phyloP scores from a whole-genome alignment of 2,888 invertebrate genomes.

The Pemphredon lugubris region DNA sequence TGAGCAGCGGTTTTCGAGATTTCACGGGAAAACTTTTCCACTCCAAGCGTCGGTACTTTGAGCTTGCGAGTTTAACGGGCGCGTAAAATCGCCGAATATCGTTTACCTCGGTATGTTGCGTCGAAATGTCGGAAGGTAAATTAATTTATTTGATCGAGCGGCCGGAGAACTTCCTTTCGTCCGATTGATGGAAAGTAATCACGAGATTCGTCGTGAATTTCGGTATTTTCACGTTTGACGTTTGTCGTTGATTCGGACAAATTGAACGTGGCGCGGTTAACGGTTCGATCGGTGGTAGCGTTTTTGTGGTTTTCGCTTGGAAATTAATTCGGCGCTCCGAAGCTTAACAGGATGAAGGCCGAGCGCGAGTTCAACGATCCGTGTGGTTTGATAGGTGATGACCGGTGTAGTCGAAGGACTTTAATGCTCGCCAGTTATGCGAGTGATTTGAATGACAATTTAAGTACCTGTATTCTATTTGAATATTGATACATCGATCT shows the following conservation, averaged over 20 bases:
- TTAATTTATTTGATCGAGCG: no score
- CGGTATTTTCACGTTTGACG: no score
- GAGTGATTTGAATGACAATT: not conserved
- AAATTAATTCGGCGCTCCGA: slow-evolving; percentile 31
- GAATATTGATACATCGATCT: not conserved
- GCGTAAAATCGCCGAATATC: no score
- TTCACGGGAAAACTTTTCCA: not conserved
- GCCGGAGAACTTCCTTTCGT: no score
- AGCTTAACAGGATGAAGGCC: slow-evolving; percentile 32
- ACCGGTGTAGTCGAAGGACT: slow-evolving; percentile 11
- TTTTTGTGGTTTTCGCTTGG: not conserved
- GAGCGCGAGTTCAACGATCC: slow-evolving; percentile 52
- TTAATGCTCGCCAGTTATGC: not conserved
- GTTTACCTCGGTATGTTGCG: no score
- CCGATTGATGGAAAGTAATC: no score
- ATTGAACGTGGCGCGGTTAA: no score
- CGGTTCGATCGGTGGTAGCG: slow-evolving; percentile 31
- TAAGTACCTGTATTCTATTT: not conserved
- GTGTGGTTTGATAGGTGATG: not conserved
- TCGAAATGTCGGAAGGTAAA: no score
- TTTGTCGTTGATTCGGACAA: no score
- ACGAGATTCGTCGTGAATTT: no score
- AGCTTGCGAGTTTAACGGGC: no score
- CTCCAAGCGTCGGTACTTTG: no score
- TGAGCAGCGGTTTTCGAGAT: not conserved